Percentiles rank a stretch among this genome's conserved stretches.
Conservation (phyloP, 2,113 vertebrate genomes). For the Balaeniceps rex region DNA sequence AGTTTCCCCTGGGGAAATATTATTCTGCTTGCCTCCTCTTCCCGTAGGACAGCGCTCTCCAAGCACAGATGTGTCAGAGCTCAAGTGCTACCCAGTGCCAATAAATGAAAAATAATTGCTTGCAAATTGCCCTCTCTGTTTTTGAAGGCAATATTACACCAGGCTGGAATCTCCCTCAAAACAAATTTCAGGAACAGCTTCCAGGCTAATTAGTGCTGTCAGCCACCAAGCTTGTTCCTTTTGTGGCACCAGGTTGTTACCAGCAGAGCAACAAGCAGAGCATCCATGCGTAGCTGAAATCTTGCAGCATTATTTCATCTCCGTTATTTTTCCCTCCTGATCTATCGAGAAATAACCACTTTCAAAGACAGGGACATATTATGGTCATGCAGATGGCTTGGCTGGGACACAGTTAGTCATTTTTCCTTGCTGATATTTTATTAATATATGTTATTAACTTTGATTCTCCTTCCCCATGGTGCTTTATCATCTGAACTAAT, state of each 20-base stretch:
- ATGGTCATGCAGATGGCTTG: constrained; percentile 18
- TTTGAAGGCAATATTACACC: not conserved
- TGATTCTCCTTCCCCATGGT: constrained; percentile 44
- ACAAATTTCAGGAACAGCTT: not conserved
- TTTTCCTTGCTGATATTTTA: constrained; percentile 55
- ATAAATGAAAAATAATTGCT: not conserved
- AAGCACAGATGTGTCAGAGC: not conserved
- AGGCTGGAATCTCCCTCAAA: not conserved
- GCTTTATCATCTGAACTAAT: constrained; percentile 52
- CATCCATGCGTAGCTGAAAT: not conserved
- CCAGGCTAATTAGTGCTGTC: not conserved
- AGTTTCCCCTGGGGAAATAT: not conserved
- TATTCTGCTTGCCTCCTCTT: too few species aligned
- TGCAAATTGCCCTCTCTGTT: not conserved
- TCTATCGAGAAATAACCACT: not conserved
- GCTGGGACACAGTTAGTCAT: constrained; percentile 13
- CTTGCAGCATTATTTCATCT: not conserved
- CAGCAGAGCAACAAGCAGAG: not conserved
- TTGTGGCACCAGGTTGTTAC: not conserved
- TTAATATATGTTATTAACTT: constrained; percentile 59
- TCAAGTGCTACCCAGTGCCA: not conserved
- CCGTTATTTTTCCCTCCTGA: not conserved
- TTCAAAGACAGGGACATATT: not conserved
- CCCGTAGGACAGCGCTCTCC: fast-evolving
- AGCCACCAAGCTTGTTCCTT: not conserved